Conservation (phyloP, 2,113 vertebrate genomes). For the Lagopus muta region DNA sequence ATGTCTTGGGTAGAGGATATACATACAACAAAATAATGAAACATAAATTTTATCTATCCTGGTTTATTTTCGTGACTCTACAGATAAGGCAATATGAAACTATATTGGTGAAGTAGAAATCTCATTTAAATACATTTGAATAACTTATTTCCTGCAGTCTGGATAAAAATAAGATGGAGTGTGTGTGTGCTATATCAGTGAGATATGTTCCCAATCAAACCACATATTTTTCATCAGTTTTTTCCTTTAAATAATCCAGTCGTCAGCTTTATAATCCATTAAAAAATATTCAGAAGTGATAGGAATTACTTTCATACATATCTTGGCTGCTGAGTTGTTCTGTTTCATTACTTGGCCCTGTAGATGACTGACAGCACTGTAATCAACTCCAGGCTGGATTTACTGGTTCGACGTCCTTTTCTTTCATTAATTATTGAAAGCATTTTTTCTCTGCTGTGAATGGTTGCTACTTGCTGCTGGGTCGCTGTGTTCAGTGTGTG, state of each 20-base stretch:
- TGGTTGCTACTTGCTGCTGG: fast-evolving
- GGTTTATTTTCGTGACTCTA: not conserved
- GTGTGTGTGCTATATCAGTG: conserved; percentile 17
- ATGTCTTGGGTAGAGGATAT: not conserved
- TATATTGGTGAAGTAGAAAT: not conserved
- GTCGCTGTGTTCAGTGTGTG: not conserved
- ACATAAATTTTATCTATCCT: conserved; percentile 18
- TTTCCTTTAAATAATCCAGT: conserved; percentile 58
- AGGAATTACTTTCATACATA: conserved; percentile 65
- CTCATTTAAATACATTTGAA: conserved; percentile 52
- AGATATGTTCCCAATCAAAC: conserved; percentile 24
- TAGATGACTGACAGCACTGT: conserved; percentile 57
- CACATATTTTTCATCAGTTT: conserved; percentile 59
- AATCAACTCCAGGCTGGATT: conserved; percentile 65
- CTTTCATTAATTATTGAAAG: conserved; percentile 50
- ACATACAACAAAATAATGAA: conserved; percentile 40
- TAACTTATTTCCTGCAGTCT: conserved; percentile 58
- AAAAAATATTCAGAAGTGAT: conserved; percentile 46
- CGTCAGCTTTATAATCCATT: conserved; percentile 55
- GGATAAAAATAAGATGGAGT: conserved; percentile 56
- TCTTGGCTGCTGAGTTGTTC: not conserved
- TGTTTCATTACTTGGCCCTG: conserved; percentile 55
- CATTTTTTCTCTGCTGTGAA: conserved; percentile 36
- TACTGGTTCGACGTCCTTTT: conserved; percentile 20
- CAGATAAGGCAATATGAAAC: not conserved